Evolutionary conservation across 2,797 vertebrate species (phyloP).

Genomic region (Protosalanx chinensis): DNA sequence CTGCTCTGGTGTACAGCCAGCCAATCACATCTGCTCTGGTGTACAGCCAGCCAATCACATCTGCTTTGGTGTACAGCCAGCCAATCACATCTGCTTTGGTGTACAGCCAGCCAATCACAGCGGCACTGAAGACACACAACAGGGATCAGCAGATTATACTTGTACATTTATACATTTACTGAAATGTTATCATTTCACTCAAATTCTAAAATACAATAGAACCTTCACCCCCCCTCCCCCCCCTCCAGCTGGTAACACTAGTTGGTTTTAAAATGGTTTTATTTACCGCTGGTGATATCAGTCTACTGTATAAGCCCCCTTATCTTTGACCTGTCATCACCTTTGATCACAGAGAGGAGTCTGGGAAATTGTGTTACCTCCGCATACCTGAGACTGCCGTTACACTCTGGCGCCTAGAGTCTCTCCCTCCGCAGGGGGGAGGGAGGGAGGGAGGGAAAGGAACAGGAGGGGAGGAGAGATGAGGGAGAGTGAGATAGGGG

Average conservation of each 20-base stretch:
- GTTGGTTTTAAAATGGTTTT: background rate
- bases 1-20: no score
- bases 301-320: background rate
- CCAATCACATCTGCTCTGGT: no score
- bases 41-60: no score
- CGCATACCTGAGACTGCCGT: conserved; percentile 90
- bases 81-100: no score
- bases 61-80: no score
- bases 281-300: background rate
- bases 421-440: conserved; percentile 59
- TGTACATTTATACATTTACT: no score
- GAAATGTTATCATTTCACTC: no score
- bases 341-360: conserved; percentile 58
- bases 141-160: no score
- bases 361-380: conserved; percentile 77
- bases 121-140: no score
- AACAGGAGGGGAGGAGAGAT: conserved; percentile 42
- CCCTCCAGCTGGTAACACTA: background rate
- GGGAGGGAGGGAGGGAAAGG: conserved; percentile 50
- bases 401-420: conserved; percentile 83
- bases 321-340: conserved; percentile 15
- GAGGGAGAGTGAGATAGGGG: conserved; percentile 32
- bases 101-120: no score
- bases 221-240: no score
- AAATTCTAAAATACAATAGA: no score